A percentile compares a stretch with the other conserved stretches of the same genome.
Conservation (phyloP, 1,140 invertebrate species). For the Brachystomella parvula region DNA sequence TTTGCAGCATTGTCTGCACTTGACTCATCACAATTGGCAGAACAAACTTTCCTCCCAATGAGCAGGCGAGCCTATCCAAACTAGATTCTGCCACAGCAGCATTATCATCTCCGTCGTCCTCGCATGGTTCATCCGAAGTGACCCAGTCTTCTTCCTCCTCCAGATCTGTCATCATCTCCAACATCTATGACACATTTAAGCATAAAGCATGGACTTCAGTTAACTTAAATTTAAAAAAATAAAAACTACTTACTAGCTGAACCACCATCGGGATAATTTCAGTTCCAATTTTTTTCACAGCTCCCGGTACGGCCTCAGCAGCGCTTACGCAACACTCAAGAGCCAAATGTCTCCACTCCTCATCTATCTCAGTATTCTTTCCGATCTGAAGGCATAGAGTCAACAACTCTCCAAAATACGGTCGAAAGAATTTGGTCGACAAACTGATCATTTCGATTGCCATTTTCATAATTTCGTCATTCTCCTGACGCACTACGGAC, state of each 20-base stretch:
- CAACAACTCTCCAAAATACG: conserved; percentile 77
- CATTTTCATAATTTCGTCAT: conserved; percentile 82
- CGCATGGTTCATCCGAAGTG: conserved; percentile 63
- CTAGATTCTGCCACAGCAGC: conserved; percentile 92
- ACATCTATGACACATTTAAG: conserved; percentile 51
- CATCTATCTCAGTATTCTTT: conserved; percentile 17
- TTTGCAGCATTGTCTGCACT: conserved; percentile 78
- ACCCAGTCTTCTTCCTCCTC: conserved; percentile 88
- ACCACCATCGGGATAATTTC: conserved; percentile 59
- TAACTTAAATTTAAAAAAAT: conserved; percentile 22
- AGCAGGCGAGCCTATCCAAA: conserved; percentile 90
- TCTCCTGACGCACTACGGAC: conserved; percentile 72
- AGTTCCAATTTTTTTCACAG: conserved; percentile 80
- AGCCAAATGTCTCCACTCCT: conserved; percentile 72
- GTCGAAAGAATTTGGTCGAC: conserved; percentile 81
- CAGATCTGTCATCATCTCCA: conserved; percentile 95
- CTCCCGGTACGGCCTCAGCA: conserved; percentile 87
- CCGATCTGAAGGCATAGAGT: conserved; percentile 64
- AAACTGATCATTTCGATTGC: conserved; percentile 89
- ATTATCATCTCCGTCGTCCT: conserved; percentile 86
- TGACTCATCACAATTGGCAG: conserved; percentile 77
- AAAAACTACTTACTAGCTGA: conserved; percentile 37
- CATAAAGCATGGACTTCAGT: background rate
- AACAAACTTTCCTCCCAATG: conserved; percentile 90
- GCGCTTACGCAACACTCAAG: conserved; percentile 91